These are phyloP conservation scores for Mastomys coucha DNA, from an alignment of 2,113 vertebrate genomes.

Conservation along the genomic window DNA sequence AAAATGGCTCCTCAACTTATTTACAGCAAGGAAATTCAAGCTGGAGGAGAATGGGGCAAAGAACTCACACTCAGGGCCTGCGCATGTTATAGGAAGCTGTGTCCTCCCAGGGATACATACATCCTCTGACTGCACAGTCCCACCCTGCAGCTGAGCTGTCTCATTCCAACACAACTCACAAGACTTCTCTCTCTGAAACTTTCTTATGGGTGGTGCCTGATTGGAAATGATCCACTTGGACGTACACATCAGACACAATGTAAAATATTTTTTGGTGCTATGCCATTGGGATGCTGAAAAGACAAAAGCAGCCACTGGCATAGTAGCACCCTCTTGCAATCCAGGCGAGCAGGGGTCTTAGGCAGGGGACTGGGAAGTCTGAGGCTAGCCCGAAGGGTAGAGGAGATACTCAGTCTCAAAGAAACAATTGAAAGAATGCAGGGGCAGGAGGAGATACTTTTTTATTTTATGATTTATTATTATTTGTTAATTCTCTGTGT, in stretches of 20 bases:
- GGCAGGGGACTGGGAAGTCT: background rate
- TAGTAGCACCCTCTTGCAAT: background rate
- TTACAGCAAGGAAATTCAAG: background rate
- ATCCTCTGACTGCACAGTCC: background rate
- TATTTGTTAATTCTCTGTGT: background rate
- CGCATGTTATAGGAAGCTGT: accelerated
- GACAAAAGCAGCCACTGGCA: background rate
- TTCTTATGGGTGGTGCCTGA: background rate
- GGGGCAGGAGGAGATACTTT: background rate
- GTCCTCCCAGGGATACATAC: accelerated
- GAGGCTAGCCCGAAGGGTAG: background rate
- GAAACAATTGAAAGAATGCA: background rate
- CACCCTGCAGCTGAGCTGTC: background rate
- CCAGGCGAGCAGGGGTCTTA: background rate
- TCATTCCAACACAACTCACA: background rate
- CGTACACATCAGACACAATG: background rate
- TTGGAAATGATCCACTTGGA: background rate
- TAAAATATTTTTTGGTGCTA: background rate
- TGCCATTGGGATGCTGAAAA: background rate
- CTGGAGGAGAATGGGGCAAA: background rate
- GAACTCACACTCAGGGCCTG: accelerated
- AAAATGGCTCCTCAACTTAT: background rate
- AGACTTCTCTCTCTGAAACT: background rate
- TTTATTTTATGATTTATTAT: background rate
- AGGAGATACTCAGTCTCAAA: background rate